Percentiles rank a stretch among this genome's conserved stretches.
Conservation (phyloP, 1,140 invertebrate species). For the Drosophila hydei region DNA sequence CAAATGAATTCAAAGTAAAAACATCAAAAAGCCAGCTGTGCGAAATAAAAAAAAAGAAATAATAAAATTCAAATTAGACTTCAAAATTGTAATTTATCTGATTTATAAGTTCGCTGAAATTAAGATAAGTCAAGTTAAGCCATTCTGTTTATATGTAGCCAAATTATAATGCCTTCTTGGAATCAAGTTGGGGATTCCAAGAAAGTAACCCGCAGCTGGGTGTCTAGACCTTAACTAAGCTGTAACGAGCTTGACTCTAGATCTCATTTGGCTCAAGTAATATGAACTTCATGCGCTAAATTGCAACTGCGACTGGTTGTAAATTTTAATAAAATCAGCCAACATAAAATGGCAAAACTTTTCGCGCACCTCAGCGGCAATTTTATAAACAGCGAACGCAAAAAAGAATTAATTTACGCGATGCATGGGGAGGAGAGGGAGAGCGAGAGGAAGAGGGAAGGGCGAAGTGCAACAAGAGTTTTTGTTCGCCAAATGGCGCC, state of each 20-base stretch:
- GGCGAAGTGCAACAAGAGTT: background rate
- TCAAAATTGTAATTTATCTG: too few relatives aligned
- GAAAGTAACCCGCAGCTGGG: background rate
- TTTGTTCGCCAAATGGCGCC: slow-evolving; percentile 45
- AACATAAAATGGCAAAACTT: slow-evolving; percentile 54
- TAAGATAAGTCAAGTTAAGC: too few relatives aligned
- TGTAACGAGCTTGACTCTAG: slow-evolving; percentile 4
- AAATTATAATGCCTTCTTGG: background rate
- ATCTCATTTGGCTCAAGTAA: background rate
- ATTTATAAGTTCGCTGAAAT: too few relatives aligned
- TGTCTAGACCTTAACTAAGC: background rate
- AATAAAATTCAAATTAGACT: too few relatives aligned
- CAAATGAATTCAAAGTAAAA: too few relatives aligned
- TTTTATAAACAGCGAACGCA: slow-evolving; percentile 40
- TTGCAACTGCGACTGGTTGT: slow-evolving; percentile 35
- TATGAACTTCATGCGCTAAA: slow-evolving; percentile 27
- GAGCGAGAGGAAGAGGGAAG: background rate
- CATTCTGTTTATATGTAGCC: too few relatives aligned
- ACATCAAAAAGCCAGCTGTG: too few relatives aligned
- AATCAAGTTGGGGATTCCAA: background rate
- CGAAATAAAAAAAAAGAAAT: too few relatives aligned
- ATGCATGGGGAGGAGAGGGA: slow-evolving; percentile 7
- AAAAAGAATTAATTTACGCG: slow-evolving; percentile 53
- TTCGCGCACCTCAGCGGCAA: slow-evolving; percentile 36
- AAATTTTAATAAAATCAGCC: slow-evolving; percentile 55